Conservation (phyloP, 1,140 invertebrate species). For the Sminthurinus signatus region DNA sequence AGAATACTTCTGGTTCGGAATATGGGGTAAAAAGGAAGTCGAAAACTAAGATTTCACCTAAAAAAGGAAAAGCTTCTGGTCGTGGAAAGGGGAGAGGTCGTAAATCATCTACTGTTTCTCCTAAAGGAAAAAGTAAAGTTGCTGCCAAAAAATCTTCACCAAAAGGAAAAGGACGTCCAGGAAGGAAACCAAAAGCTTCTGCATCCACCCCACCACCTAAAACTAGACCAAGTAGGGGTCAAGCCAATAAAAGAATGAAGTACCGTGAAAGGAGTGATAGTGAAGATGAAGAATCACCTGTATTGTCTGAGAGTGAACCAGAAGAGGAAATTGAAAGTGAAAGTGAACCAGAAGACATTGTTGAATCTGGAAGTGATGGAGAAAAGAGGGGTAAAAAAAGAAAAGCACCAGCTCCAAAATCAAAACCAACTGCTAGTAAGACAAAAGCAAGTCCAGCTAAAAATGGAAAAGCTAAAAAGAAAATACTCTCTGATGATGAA, state of each 20-base stretch:
- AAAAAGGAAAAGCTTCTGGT: constrained; percentile 20
- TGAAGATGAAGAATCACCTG: constrained; percentile 2
- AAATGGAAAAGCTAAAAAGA: constrained; percentile 12
- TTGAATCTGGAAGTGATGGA: constrained; percentile 15
- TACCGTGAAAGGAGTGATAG: neutral
- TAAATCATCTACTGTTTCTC: neutral
- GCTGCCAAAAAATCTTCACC: neutral
- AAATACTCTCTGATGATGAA: constrained; percentile 1
- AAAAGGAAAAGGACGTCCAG: constrained; percentile 6
- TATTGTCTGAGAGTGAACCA: neutral
- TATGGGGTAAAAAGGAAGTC: constrained; percentile 29
- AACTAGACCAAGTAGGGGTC: neutral
- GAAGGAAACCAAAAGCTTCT: constrained; percentile 20
- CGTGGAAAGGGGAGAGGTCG: neutral
- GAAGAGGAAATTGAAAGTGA: constrained; percentile 17
- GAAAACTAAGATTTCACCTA: constrained; percentile 7
- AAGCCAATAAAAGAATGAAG: constrained; percentile 5
- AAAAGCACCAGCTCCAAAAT: constrained; percentile 6
- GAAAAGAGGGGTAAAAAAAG: constrained; percentile 4
- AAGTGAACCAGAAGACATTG: constrained; percentile 3
- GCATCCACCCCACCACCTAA: neutral
- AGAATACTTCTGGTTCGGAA: constrained; percentile 35
- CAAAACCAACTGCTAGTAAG: constrained; percentile 5
- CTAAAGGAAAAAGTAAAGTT: constrained; percentile 14
- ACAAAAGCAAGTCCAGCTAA: neutral